phyloP scores from a whole-genome alignment of 1,140 invertebrate species.

The Saccostrea cuccullata region DNA sequence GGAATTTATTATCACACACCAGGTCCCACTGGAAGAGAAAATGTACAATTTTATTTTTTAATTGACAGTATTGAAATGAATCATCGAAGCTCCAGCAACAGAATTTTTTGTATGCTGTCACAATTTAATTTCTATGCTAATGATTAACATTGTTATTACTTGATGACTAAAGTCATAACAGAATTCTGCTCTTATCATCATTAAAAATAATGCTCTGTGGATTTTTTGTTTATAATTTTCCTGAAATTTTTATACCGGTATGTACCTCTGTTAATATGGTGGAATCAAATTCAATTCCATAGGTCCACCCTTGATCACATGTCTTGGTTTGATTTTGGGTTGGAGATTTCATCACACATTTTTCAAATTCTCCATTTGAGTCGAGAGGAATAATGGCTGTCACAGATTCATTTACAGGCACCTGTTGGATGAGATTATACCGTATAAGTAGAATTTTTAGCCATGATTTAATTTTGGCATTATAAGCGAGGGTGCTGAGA shows the following conservation, averaged over 20 bases:
- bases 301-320: constrained; percentile 23
- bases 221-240: too few species aligned
- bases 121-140: too few species aligned
- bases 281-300: constrained; percentile 33
- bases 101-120: too few species aligned
- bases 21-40: constrained; percentile 72
- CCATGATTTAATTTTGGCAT: too few species aligned
- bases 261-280: constrained; percentile 31
- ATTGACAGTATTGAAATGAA: too few species aligned
- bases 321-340: background rate
- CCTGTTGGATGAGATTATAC: background rate
- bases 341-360: too few species aligned
- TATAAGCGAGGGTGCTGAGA: too few species aligned
- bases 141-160: too few species aligned
- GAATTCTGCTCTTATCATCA: background rate
- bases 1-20: constrained; percentile 72
- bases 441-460: too few species aligned
- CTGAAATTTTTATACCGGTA: background rate
- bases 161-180: background rate
- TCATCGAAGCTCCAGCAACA: too few species aligned
- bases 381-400: background rate
- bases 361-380: constrained; percentile 30
- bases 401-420: background rate
- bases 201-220: background rate
- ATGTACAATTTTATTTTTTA: too few species aligned